These are phyloP conservation scores for Xestia xanthographa DNA, from an alignment of 2,888 invertebrate species.

Conservation along the genomic window DNA sequence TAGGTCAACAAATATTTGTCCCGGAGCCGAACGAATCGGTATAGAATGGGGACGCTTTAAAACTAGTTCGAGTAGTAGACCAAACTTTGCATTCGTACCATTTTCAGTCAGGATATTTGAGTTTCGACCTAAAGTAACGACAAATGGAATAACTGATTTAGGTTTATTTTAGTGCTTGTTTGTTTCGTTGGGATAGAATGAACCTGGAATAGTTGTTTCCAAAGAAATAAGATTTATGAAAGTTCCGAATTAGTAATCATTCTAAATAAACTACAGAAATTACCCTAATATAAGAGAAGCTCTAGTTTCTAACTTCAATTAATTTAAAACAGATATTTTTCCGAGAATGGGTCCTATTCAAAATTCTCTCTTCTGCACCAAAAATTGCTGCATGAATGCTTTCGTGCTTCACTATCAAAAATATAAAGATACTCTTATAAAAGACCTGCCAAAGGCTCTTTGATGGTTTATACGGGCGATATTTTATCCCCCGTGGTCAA, in stretches of 20 bases:
- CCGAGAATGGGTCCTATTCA: not conserved
- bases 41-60: constrained; percentile 31
- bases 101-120: constrained; percentile 29
- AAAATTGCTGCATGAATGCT: constrained; percentile 5
- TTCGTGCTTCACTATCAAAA: constrained; percentile 34
- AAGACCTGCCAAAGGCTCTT: constrained; percentile 51
- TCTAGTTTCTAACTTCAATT: not conserved
- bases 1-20: constrained; percentile 54
- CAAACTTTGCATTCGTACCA: constrained; percentile 31
- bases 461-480: constrained; percentile 53
- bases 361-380: not conserved
- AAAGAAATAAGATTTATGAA: not conserved
- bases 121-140: constrained; percentile 12
- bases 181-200: not conserved
- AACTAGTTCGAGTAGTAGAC: constrained; percentile 39
- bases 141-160: constrained; percentile 16
- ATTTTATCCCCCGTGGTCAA: constrained; percentile 64
- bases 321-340: not conserved
- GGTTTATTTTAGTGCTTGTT: not conserved
- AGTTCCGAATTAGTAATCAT: not conserved
- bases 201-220: constrained; percentile 3
- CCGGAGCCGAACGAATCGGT: constrained; percentile 17
- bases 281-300: too few relatives aligned
- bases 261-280: not conserved
- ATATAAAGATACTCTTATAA: constrained; percentile 40